Conservation (phyloP, 2,113 vertebrate genomes). For the Scytalopus superciliaris region DNA sequence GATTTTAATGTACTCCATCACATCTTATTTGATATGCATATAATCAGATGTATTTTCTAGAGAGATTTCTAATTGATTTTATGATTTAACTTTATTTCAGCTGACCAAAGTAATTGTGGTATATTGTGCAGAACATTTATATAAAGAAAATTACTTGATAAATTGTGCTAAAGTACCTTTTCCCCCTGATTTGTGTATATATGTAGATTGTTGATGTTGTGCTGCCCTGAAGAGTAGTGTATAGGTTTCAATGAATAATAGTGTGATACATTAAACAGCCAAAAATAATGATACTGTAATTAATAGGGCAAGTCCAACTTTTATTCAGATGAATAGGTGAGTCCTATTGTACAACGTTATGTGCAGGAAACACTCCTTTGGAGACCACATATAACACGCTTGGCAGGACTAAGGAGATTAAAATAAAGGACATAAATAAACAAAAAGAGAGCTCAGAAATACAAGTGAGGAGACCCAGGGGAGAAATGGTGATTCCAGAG, state of each 20-base stretch:
- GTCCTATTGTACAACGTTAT: neutral
- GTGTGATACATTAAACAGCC: neutral
- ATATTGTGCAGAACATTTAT: neutral
- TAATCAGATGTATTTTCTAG: neutral
- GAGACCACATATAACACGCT: neutral
- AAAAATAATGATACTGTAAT: conserved; percentile 35
- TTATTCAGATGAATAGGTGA: neutral
- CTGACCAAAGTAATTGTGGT: neutral
- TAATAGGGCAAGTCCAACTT: neutral
- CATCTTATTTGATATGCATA: neutral
- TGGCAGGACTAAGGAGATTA: conserved; percentile 53
- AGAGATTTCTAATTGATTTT: neutral
- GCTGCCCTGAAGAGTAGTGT: neutral
- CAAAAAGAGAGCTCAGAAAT: conserved; percentile 20
- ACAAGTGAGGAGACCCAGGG: neutral
- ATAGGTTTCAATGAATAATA: neutral
- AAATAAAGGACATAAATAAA: conserved; percentile 34
- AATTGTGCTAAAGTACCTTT: neutral
- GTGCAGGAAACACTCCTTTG: conserved; percentile 1
- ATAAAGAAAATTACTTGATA: neutral
- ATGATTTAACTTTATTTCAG: neutral
- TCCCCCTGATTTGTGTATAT: neutral
- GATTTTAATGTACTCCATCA: neutral
- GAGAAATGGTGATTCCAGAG: neutral
- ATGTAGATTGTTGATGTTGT: neutral